Evolutionary conservation across 2,113 vertebrate species (phyloP), one percentile per base, ranked within the genome.

Genomic region (Aleadryas rufinucha): DNA sequence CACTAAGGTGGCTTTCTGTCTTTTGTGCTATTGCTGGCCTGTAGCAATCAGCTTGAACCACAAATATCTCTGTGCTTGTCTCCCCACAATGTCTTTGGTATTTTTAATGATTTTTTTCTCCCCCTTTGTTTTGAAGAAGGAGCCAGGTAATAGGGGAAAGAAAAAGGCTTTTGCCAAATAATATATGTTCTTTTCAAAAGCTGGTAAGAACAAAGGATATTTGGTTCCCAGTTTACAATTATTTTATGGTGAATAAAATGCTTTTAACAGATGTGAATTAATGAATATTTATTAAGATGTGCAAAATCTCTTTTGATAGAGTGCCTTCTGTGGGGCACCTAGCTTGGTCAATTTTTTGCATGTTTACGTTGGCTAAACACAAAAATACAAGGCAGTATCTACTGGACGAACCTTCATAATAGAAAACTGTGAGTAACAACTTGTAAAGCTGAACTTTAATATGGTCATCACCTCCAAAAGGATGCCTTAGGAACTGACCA

Each of bases 121-220:
- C 1, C 1, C 1, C 1, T 70, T 70, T n/a, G 9, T 53, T 89
- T 83, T 83, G 11, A 12, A 28, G 63, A 47, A 59, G 39, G 15
- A 82, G 4, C 1, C 4, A 6, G 28, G 5, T 21, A 30, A 2
- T 4, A 28, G 3, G 3, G 4, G 23, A 69, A 37, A 68, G 39
- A 13, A 61, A 89, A 89, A 78, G 13, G 1, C 3, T 70, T 83
- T 66, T 41, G 3, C 3, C 5, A 50, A 68, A 81, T 64, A 10
- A 11, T n/a, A 4, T 3, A 4, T 35, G 5, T 24, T 87, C 7
- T 60, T 88, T 52, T 23, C 26, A 41, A 69, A 74, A 88, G 4
- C 8, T 69, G 9, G 1, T 60, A 60, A 69, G 17, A 54, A n/a
- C 8, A 19, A 14, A 33, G 7, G 12, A 11, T 33, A 39, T 31